A percentile compares a stretch with the other conserved stretches of the same genome.
Conservation (phyloP, 2,113 vertebrate species). For the Catharus bicknelli region DNA sequence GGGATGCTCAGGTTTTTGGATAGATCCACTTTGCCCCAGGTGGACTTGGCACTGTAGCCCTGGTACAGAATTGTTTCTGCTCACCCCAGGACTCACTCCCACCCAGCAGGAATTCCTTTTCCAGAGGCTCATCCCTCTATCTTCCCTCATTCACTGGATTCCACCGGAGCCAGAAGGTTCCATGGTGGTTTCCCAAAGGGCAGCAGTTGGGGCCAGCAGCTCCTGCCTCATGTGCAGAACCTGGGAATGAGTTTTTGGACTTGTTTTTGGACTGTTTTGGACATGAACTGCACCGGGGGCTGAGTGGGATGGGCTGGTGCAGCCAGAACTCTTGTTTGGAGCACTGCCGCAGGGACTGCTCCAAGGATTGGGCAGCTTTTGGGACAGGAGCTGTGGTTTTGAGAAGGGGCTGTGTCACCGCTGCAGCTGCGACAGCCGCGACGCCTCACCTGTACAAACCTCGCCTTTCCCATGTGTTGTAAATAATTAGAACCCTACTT, state of each 20-base stretch:
- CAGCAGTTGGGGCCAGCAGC: not conserved
- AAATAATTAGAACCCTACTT: conserved; percentile 74
- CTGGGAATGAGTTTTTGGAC: not conserved
- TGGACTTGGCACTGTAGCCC: not conserved
- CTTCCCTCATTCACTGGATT: not conserved
- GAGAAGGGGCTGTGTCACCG: not conserved
- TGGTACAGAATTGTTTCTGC: not conserved
- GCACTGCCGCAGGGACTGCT: not conserved
- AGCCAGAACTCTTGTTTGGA: not conserved
- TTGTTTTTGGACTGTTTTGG: not conserved
- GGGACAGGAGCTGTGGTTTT: not conserved
- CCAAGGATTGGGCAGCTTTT: not conserved
- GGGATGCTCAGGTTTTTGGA: not conserved
- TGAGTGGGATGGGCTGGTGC: not conserved
- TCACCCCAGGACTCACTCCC: not conserved
- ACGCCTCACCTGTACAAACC: conserved; percentile 53
- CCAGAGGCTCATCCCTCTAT: not conserved
- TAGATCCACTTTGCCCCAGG: not conserved
- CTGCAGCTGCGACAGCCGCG: conserved; percentile 19
- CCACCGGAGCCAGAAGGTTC: not conserved
- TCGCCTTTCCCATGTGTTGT: conserved; percentile 68
- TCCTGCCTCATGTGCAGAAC: not conserved
- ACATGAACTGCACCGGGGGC: not conserved
- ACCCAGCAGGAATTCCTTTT: not conserved
- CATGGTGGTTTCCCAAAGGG: not conserved